A percentile compares a stretch with the other conserved stretches of the same genome.
Conservation (phyloP, 1,140 invertebrate genomes). For the Pseudomyrmex dendroicus region DNA sequence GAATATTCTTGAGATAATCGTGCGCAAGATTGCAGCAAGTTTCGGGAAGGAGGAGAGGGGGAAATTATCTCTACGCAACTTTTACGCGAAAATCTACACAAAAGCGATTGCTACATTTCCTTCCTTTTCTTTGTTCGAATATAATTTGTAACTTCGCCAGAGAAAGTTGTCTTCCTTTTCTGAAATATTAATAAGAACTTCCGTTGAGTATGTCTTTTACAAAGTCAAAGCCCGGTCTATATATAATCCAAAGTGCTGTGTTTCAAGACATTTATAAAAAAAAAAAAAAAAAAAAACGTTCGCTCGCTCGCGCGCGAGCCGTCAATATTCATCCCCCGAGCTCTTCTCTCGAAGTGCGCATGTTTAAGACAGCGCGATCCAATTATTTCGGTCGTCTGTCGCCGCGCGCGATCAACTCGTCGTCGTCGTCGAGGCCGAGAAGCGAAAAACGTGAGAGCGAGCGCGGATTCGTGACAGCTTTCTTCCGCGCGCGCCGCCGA, state of each 20-base stretch:
- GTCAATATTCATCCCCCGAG: slow-evolving; percentile 48
- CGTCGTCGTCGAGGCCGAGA: background rate
- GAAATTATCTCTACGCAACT: slow-evolving; percentile 11
- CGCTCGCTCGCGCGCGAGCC: background rate
- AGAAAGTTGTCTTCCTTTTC: slow-evolving; percentile 14
- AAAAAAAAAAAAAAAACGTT: slow-evolving; percentile 22
- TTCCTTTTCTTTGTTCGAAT: slow-evolving; percentile 23
- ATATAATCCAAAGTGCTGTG: slow-evolving; percentile 6
- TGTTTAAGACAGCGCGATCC: slow-evolving; percentile 57
- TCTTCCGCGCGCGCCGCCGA: slow-evolving; percentile 37
- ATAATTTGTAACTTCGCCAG: slow-evolving; percentile 21
- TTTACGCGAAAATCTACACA: slow-evolving; percentile 13
- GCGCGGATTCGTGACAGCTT: slow-evolving; percentile 45
- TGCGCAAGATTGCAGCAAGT: slow-evolving; percentile 28
- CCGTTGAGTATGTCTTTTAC: slow-evolving; percentile 40
- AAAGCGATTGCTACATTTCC: slow-evolving; percentile 39
- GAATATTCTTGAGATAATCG: slow-evolving; percentile 9
- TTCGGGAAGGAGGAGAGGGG: background rate
- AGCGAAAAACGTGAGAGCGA: slow-evolving; percentile 25
- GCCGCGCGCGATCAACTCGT: slow-evolving; percentile 16
- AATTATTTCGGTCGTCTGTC: slow-evolving; percentile 56
- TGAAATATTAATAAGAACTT: slow-evolving; percentile 34
- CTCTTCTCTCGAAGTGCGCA: slow-evolving; percentile 58
- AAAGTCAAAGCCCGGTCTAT: slow-evolving; percentile 2
- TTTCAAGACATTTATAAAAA: slow-evolving; percentile 21